A percentile compares a stretch with the other conserved stretches of the same genome.
These are phyloP conservation scores for Illadopsis cleaveri DNA, from an alignment of 2,113 vertebrate genomes.

Conservation along the genomic window DNA sequence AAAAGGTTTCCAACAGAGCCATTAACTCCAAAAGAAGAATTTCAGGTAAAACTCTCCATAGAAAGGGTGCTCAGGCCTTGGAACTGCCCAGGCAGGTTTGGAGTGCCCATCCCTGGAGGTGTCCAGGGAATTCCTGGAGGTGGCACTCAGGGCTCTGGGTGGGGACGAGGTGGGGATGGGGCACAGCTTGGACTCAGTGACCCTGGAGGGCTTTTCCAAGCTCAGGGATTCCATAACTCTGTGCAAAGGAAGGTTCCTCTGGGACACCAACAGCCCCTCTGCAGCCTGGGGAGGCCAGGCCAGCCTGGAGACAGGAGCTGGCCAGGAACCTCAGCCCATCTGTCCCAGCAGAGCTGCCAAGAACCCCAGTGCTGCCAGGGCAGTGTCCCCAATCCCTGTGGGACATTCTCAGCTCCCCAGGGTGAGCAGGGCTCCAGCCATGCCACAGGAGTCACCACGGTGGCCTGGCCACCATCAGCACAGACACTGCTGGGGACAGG, in stretches of 20 bases:
- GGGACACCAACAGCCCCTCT: background rate
- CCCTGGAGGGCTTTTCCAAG: background rate
- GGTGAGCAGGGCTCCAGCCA: accelerated
- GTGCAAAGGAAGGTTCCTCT: background rate
- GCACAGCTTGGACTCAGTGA: background rate
- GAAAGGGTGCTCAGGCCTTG: background rate
- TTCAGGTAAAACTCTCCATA: background rate
- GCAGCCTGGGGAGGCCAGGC: background rate
- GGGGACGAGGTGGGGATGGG: accelerated
- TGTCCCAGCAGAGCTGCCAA: background rate
- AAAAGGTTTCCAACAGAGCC: background rate
- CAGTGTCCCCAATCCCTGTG: background rate
- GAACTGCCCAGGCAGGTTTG: background rate
- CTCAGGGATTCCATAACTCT: background rate
- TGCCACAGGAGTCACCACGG: background rate
- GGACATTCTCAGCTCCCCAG: background rate
- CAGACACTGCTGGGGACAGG: too few species aligned
- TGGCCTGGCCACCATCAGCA: too few species aligned
- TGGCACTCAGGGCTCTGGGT: background rate
- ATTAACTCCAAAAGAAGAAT: background rate
- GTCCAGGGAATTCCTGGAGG: too few species aligned
- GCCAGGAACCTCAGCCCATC: background rate
- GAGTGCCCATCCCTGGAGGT: too few species aligned
- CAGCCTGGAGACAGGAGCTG: background rate
- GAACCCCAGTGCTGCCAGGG: background rate